Evolutionary conservation across 2,797 vertebrate species (phyloP).

Genomic region (Aphelocoma californica): DNA sequence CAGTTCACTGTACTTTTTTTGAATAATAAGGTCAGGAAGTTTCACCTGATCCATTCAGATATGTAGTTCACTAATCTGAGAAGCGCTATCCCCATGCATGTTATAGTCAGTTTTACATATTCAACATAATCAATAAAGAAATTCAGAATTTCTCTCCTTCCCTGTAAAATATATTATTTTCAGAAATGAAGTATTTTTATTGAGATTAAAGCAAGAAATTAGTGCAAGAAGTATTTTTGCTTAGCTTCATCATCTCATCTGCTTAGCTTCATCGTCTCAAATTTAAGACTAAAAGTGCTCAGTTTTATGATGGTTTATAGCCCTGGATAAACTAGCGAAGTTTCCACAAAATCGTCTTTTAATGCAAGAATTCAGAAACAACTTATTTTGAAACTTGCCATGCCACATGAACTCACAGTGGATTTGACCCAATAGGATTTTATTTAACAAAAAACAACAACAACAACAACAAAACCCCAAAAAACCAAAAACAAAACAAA

Average conservation of each 20-base stretch:
- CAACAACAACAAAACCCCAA: too few species aligned
- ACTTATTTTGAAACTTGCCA: neutral
- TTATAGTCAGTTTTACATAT: neutral
- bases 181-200: neutral
- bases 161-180: neutral
- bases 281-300: neutral
- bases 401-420: neutral
- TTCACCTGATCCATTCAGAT: neutral
- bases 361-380: neutral
- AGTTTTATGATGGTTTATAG: neutral
- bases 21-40: neutral
- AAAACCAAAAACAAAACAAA: too few species aligned
- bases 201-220: neutral
- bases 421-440: neutral
- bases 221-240: neutral
- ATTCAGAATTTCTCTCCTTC: neutral
- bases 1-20: neutral
- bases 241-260: neutral
- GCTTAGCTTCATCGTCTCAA: neutral
- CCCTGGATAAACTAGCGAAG: neutral
- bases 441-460: neutral
- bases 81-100: accelerated
- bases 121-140: neutral
- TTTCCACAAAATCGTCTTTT: neutral
- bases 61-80: neutral